phyloP scores from a whole-genome alignment of 2,113 vertebrate genomes.

The Crotalus tigris region DNA sequence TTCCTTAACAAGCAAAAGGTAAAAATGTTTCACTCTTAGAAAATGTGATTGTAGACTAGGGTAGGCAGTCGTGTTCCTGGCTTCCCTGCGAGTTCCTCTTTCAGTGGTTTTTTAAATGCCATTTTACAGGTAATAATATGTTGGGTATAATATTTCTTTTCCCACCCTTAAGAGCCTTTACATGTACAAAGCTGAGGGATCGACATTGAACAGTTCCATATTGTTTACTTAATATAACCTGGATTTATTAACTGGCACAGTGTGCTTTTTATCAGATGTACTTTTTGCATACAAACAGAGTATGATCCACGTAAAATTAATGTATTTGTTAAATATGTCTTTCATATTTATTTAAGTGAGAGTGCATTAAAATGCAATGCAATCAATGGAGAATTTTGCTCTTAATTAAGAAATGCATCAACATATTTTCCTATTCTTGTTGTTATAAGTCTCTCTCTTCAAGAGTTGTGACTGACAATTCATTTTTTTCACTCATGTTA shows the following conservation, averaged over 20 bases:
- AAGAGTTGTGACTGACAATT: conserved; percentile 15
- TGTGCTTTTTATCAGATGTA: not conserved
- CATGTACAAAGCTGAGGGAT: conserved; percentile 40
- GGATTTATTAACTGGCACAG: conserved; percentile 4
- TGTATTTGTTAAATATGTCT: not conserved
- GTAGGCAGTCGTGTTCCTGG: not conserved
- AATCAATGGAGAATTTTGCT: not conserved
- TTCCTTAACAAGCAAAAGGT: conserved; percentile 24
- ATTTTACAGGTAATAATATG: conserved; percentile 29
- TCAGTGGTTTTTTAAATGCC: conserved; percentile 23
- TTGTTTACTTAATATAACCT: conserved; percentile 49
- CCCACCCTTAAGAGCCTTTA: conserved; percentile 14
- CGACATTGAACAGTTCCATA: conserved; percentile 47
- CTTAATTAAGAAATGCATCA: not conserved
- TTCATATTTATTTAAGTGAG: not conserved
- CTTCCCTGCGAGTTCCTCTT: not conserved
- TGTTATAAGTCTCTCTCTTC: conserved; percentile 20
- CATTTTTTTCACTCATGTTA: conserved; percentile 44
- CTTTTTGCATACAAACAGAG: not conserved
- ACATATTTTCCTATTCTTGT: conserved; percentile 12
- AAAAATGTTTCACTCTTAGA: not conserved
- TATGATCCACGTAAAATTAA: not conserved
- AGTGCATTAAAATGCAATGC: not conserved
- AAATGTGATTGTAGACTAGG: not conserved
- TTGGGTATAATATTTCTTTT: not conserved